These are phyloP conservation scores for Sylvia borin DNA, from an alignment of 2,797 vertebrate species.

Conservation along the genomic window DNA sequence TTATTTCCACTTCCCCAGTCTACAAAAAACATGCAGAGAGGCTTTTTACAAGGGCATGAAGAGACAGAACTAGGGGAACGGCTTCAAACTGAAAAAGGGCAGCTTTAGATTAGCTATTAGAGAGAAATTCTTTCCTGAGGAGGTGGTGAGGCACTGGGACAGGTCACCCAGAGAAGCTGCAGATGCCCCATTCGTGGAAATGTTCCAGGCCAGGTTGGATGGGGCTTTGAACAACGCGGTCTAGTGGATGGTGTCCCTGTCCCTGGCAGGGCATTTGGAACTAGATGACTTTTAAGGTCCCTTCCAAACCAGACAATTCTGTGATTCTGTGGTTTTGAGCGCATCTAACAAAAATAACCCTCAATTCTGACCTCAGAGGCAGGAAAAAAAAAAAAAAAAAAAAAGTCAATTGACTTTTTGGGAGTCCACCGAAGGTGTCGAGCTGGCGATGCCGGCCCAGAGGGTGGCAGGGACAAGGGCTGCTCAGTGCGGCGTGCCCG, in stretches of 20 bases:
- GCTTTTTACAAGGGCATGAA: neutral
- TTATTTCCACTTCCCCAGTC: neutral
- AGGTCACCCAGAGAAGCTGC: neutral
- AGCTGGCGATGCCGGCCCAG: accelerated
- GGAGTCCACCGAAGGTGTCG: accelerated
- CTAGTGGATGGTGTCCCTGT: neutral
- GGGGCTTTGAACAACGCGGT: neutral
- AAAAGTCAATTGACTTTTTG: neutral
- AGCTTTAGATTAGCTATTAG: neutral
- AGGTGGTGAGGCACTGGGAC: neutral
- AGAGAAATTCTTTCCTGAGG: neutral
- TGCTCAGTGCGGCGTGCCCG: accelerated
- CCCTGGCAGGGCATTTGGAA: neutral
- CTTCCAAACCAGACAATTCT: neutral
- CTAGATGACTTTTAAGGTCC: too few species aligned
- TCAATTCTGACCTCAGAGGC: neutral
- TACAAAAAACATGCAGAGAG: neutral
- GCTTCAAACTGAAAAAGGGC: neutral
- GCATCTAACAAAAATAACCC: neutral
- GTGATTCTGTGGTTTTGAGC: neutral
- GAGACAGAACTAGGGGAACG: neutral
- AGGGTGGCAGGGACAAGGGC: accelerated
- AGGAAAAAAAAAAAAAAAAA: too few species aligned
- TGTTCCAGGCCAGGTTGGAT: neutral
- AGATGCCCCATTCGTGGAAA: neutral